phyloP scores from a whole-genome alignment of 1,140 invertebrate species.

The Gonatopus flavifemur region DNA sequence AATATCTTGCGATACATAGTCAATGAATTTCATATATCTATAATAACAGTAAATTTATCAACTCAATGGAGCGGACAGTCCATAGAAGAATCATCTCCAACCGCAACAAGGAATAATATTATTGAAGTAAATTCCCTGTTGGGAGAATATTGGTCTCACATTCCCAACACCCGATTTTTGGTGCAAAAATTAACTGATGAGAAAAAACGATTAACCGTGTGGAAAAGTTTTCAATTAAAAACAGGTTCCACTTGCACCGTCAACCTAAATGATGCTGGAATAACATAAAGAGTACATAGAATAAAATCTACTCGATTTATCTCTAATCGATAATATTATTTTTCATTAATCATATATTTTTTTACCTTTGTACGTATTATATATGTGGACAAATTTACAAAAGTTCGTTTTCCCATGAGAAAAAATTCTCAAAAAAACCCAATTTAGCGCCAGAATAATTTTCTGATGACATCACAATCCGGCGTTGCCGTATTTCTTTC shows the following conservation, averaged over 20 bases:
- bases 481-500: no score
- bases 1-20: slow-evolving; percentile 60
- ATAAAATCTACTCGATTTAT: no score
- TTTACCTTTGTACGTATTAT: no score
- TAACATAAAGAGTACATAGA: slow-evolving; percentile 22
- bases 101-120: slow-evolving; percentile 9
- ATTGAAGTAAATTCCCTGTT: slow-evolving; percentile 36
- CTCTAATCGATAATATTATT: no score
- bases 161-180: slow-evolving; percentile 50
- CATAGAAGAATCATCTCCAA: slow-evolving; percentile 28
- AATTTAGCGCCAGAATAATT: no score
- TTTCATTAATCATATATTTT: no score
- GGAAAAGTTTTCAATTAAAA: slow-evolving; percentile 46
- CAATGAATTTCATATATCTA: slow-evolving; percentile 54
- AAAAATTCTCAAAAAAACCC: no score
- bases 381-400: no score
- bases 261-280: slow-evolving; percentile 29
- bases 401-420: no score
- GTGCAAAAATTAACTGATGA: slow-evolving; percentile 33
- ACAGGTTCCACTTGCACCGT: slow-evolving; percentile 23
- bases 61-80: no score
- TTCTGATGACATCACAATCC: no score
- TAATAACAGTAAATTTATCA: slow-evolving; percentile 45
- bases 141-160: slow-evolving; percentile 51
- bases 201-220: slow-evolving; percentile 41